phyloP scores from a whole-genome alignment of 2,888 invertebrate species.

The Tetanocera ferruginea region DNA sequence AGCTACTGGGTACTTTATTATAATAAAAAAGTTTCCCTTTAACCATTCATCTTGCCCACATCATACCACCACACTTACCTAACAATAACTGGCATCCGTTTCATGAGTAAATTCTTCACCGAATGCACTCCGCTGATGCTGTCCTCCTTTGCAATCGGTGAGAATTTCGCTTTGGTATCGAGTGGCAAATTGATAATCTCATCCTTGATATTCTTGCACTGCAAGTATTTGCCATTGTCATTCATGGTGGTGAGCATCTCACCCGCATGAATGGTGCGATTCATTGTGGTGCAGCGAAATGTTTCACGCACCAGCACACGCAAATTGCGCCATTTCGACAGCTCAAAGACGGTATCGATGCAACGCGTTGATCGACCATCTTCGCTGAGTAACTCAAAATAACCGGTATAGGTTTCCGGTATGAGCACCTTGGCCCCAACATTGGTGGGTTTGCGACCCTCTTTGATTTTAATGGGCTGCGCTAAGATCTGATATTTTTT shows the following conservation, averaged over 20 bases:
- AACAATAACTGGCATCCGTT: slow-evolving; percentile 92
- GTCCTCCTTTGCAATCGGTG: slow-evolving; percentile 91
- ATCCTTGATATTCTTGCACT: slow-evolving; percentile 88
- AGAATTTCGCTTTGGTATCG: slow-evolving; percentile 92
- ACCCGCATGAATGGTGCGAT: slow-evolving; percentile 81
- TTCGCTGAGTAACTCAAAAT: slow-evolving; percentile 94
- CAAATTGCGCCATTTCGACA: slow-evolving; percentile 78
- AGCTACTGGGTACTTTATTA: too few species aligned
- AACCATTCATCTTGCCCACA: too few species aligned
- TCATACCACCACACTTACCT: slow-evolving; percentile 69
- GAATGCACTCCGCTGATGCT: slow-evolving; percentile 96
- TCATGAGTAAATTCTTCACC: slow-evolving; percentile 87
- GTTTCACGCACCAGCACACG: slow-evolving; percentile 70
- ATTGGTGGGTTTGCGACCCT: slow-evolving; percentile 85
- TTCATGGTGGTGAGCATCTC: slow-evolving; percentile 85
- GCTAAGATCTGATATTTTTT: slow-evolving; percentile 88
- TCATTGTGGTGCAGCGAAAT: slow-evolving; percentile 69
- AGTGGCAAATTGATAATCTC: slow-evolving; percentile 85
- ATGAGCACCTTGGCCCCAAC: slow-evolving; percentile 86
- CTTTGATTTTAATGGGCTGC: slow-evolving; percentile 91
- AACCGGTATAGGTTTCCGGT: slow-evolving; percentile 91
- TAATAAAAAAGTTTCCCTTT: too few species aligned
- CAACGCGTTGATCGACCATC: slow-evolving; percentile 92
- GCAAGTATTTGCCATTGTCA: slow-evolving; percentile 83
- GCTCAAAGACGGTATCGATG: slow-evolving; percentile 88